These are phyloP conservation scores for Malaclemys terrapin DNA, from an alignment of 2,113 vertebrate genomes.

Conservation along the genomic window DNA sequence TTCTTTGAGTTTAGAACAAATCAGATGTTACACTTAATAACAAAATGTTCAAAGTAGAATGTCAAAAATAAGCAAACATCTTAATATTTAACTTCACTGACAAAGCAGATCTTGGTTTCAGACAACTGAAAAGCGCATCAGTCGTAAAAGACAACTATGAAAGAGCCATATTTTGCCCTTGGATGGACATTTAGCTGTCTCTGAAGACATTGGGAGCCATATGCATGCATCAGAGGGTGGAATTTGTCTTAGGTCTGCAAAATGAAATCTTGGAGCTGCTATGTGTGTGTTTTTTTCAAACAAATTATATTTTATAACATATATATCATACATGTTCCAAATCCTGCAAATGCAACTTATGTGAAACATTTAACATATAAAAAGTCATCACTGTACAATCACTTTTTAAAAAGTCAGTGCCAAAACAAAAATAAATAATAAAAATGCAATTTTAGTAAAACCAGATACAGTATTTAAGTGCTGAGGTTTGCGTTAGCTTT, in stretches of 20 bases:
- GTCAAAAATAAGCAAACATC: constrained; percentile 64
- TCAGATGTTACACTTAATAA: constrained; percentile 58
- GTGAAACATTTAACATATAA: constrained; percentile 51
- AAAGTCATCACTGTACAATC: constrained; percentile 54
- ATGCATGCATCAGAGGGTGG: neutral
- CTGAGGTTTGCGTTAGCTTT: neutral
- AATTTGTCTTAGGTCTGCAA: constrained; percentile 3
- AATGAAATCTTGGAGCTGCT: neutral
- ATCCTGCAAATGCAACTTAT: neutral
- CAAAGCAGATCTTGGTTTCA: constrained; percentile 39
- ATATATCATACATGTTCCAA: neutral
- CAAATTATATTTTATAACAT: constrained; percentile 2
- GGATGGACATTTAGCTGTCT: fast-evolving
- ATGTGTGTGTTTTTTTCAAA: neutral
- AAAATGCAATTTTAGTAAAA: constrained; percentile 7
- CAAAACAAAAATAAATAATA: neutral
- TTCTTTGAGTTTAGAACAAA: constrained; percentile 53
- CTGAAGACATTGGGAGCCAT: neutral
- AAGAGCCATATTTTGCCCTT: neutral
- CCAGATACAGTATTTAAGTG: neutral
- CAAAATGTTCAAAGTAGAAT: constrained; percentile 55
- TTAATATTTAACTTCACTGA: constrained; percentile 40
- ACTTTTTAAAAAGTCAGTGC: constrained; percentile 33
- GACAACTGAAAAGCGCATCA: constrained; percentile 6
- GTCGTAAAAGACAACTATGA: constrained; percentile 17